phyloP scores from a whole-genome alignment of 2,113 vertebrate species.

The Tupaia chinensis region DNA sequence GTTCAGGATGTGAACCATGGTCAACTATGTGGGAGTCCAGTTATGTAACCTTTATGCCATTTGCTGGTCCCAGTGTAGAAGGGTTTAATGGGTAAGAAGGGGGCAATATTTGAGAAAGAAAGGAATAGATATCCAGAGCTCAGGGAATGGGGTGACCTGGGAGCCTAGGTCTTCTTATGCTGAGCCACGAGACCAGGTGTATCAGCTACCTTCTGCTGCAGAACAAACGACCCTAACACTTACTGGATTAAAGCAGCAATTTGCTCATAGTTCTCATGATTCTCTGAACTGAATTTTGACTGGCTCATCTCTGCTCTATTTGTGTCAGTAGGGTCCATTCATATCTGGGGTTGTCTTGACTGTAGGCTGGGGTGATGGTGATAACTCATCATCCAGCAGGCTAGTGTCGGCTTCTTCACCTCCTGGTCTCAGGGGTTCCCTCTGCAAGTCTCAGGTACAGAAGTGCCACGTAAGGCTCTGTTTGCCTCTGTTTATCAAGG shows the following conservation, averaged over 20 bases:
- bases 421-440: background rate
- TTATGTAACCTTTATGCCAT: no score
- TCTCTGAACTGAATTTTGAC: background rate
- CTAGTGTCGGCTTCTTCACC: background rate
- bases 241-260: background rate
- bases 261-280: background rate
- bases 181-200: background rate
- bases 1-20: no score
- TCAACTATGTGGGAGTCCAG: no score
- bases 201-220: background rate
- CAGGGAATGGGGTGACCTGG: background rate
- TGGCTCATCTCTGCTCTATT: background rate
- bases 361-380: accelerated
- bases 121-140: background rate
- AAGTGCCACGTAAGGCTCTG: background rate
- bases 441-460: background rate
- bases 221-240: background rate
- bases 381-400: background rate
- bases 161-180: background rate
- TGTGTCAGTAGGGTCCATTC: background rate
- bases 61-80: background rate
- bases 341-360: background rate
- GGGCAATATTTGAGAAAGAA: background rate
- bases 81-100: background rate
- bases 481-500: background rate